phyloP scores from a whole-genome alignment of 2,888 invertebrate genomes.

The Limnephilus auricula region DNA sequence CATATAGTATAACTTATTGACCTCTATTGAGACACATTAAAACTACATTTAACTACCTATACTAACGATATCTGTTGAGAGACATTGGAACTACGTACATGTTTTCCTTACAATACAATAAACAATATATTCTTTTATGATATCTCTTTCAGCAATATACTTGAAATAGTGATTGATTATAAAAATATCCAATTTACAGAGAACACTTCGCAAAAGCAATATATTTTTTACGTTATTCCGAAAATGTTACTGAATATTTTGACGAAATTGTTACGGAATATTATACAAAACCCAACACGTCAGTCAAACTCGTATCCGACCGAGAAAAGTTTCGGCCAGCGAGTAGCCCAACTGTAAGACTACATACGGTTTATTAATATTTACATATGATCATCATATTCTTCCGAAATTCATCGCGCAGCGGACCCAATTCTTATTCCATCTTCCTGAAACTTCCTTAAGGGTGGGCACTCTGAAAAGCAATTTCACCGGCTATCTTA shows the following conservation, averaged over 20 bases:
- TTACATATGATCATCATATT: slow-evolving; percentile 59
- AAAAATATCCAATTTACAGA: background rate
- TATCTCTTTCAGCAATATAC: background rate
- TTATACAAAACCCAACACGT: slow-evolving; percentile 32
- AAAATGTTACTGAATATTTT: background rate
- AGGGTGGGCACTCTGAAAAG: slow-evolving; percentile 66
- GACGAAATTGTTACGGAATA: slow-evolving; percentile 26
- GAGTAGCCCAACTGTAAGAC: background rate
- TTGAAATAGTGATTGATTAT: slow-evolving; percentile 2
- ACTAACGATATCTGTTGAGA: too few relatives aligned
- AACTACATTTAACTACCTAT: too few relatives aligned
- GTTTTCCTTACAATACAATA: too few relatives aligned
- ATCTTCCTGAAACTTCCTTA: slow-evolving; percentile 57
- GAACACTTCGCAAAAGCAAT: background rate
- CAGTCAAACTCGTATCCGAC: background rate
- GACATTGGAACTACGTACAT: too few relatives aligned
- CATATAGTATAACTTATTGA: too few relatives aligned
- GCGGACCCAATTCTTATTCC: slow-evolving; percentile 54
- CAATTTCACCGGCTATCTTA: slow-evolving; percentile 67
- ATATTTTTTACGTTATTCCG: background rate
- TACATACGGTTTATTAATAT: slow-evolving; percentile 55
- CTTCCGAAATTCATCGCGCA: slow-evolving; percentile 53
- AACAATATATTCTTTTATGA: too few relatives aligned
- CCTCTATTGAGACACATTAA: too few relatives aligned
- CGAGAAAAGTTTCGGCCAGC: slow-evolving; percentile 3